Evolutionary conservation across 2,797 vertebrate genomes (phyloP).

Genomic region (Poecilia gillii): DNA sequence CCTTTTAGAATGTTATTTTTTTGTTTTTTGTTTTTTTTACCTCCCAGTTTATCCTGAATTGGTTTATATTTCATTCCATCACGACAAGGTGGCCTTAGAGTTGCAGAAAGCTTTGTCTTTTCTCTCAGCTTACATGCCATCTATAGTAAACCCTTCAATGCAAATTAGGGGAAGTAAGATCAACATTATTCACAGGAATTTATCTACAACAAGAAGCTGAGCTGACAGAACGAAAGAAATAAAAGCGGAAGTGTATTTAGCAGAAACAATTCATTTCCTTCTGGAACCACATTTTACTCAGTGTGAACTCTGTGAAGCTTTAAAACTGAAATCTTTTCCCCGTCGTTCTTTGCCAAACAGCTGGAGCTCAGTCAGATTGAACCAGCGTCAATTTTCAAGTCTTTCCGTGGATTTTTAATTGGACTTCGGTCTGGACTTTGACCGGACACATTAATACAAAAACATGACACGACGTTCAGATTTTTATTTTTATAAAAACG

Average conservation of each 20-base stretch:
- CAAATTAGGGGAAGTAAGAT: background rate
- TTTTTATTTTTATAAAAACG: no score
- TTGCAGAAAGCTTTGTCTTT: background rate
- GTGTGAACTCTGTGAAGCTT: background rate
- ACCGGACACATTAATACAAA: background rate
- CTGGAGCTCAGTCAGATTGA: background rate
- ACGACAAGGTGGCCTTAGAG: background rate
- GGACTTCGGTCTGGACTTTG: background rate
- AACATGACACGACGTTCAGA: no score
- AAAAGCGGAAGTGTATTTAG: background rate
- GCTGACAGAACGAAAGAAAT: background rate
- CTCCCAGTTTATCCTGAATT: background rate
- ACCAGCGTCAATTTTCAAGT: background rate
- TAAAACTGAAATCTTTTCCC: background rate
- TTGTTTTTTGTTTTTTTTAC: no score
- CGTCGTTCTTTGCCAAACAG: background rate
- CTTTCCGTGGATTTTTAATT: background rate
- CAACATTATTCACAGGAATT: background rate
- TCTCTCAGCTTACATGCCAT: no score
- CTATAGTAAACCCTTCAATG: no score
- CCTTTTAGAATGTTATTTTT: background rate
- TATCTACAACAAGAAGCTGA: background rate
- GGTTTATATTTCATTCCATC: background rate
- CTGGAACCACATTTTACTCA: background rate
- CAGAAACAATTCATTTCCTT: background rate